Evolutionary conservation across 2,797 vertebrate genomes (phyloP).

Genomic region (Phoxinus dragarum): DNA sequence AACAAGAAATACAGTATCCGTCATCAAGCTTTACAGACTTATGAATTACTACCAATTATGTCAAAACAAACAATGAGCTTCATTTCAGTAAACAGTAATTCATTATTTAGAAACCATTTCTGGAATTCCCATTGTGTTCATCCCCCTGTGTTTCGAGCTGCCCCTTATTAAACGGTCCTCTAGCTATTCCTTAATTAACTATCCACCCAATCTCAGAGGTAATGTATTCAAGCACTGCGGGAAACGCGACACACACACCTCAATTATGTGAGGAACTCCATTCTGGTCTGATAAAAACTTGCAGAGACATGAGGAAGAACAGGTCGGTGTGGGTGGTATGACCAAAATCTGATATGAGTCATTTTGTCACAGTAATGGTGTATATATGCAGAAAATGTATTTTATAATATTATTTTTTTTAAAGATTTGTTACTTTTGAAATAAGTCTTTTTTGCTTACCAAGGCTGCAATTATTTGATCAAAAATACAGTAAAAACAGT

Average conservation of each 20-base stretch:
- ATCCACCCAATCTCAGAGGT: constrained; percentile 33
- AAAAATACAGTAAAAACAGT: not conserved
- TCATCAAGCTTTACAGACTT: not conserved
- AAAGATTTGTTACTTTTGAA: too few species aligned
- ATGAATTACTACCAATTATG: constrained; percentile 9
- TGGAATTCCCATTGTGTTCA: constrained; percentile 2
- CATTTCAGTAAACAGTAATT: constrained; percentile 21
- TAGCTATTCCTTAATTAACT: constrained; percentile 50
- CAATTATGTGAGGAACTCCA: constrained; percentile 64
- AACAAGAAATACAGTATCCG: constrained; percentile 31
- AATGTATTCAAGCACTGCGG: constrained; percentile 61
- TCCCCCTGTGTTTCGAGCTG: not conserved
- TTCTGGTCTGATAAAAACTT: constrained; percentile 57
- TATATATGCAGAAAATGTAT: not conserved
- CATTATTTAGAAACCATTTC: constrained; percentile 9
- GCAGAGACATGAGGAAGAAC: constrained; percentile 56
- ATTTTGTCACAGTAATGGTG: not conserved
- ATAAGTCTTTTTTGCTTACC: too few species aligned
- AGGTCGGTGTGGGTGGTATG: constrained; percentile 29
- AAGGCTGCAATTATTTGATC: not conserved
- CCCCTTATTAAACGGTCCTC: constrained; percentile 22
- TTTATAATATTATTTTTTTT: too few species aligned
- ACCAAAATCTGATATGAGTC: not conserved
- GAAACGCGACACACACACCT: constrained; percentile 62
- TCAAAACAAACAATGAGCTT: constrained; percentile 21